Conservation (phyloP, 2,797 vertebrate species). For the Danio choprae region DNA sequence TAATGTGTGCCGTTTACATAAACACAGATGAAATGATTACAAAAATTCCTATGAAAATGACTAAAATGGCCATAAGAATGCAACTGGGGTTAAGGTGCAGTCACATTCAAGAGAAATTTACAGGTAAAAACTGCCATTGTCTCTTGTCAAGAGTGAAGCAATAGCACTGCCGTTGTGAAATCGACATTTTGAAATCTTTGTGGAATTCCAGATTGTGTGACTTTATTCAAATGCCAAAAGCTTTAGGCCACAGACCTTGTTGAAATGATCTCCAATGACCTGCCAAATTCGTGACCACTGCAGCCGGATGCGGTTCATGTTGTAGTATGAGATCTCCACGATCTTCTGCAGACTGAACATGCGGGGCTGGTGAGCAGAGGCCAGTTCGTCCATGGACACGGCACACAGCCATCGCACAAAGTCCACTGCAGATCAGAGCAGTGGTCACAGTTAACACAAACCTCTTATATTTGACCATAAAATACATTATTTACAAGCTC, state of each 20-base stretch:
- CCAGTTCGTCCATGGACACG: conserved; percentile 96
- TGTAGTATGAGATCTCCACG: conserved; percentile 97
- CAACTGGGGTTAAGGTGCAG: background rate
- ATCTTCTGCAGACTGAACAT: conserved; percentile 99
- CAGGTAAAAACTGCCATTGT: background rate
- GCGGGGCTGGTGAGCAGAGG: conserved; percentile 90
- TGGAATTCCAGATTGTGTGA: background rate
- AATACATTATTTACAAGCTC: background rate
- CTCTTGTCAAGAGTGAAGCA: background rate
- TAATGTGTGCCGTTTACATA: too few species aligned
- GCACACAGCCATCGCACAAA: conserved; percentile 95
- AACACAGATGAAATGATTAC: too few species aligned
- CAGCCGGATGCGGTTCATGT: conserved; percentile 96
- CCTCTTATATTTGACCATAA: background rate
- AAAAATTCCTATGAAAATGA: too few species aligned
- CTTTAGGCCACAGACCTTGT: conserved; percentile 83
- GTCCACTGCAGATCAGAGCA: conserved; percentile 81
- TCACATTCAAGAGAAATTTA: background rate
- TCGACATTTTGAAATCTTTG: background rate
- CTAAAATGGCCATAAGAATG: too few species aligned
- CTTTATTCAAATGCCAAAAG: background rate
- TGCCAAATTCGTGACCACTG: conserved; percentile 99
- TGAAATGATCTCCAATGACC: conserved; percentile 96
- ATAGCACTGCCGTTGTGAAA: background rate
- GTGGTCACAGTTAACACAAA: conserved; percentile 3